Percentiles rank a stretch among this genome's conserved stretches.
These are phyloP conservation scores for Cordilura impudica DNA, from an alignment of 2,888 invertebrate genomes.

Conservation along the genomic window DNA sequence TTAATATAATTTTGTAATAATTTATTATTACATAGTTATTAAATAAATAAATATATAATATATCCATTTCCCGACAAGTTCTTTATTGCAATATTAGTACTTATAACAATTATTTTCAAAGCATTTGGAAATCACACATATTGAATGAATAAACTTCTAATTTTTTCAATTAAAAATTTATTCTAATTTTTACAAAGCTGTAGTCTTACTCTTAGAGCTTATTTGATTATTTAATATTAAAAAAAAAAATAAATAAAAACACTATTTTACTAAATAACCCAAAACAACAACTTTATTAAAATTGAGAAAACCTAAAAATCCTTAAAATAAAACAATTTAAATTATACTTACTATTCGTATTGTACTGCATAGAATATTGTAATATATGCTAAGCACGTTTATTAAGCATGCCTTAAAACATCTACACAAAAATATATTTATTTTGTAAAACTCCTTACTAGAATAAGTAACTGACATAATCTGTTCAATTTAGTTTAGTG, in stretches of 20 bases:
- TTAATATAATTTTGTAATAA: too few relatives aligned
- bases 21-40: too few relatives aligned
- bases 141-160: background rate
- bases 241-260: too few relatives aligned
- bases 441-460: constrained; percentile 6
- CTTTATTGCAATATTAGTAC: too few relatives aligned
- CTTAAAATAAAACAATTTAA: background rate
- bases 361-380: background rate
- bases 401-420: constrained; percentile 59
- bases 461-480: too few relatives aligned
- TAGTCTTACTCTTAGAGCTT: background rate
- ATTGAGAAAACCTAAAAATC: background rate
- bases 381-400: constrained; percentile 50
- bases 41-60: too few relatives aligned
- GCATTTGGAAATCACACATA: too few relatives aligned
- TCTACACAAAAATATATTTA: constrained; percentile 12
- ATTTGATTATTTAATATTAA: background rate
- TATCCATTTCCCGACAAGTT: too few relatives aligned
- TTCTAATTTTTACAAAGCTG: background rate
- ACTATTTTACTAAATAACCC: background rate
- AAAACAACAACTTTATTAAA: background rate
- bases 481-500: constrained; percentile 2
- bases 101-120: too few relatives aligned
- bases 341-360: too few relatives aligned
- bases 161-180: background rate